Evolutionary conservation across 1,140 invertebrate species (phyloP), one percentile per base, ranked within the genome.

Genomic region (Drosophila guanche): DNA sequence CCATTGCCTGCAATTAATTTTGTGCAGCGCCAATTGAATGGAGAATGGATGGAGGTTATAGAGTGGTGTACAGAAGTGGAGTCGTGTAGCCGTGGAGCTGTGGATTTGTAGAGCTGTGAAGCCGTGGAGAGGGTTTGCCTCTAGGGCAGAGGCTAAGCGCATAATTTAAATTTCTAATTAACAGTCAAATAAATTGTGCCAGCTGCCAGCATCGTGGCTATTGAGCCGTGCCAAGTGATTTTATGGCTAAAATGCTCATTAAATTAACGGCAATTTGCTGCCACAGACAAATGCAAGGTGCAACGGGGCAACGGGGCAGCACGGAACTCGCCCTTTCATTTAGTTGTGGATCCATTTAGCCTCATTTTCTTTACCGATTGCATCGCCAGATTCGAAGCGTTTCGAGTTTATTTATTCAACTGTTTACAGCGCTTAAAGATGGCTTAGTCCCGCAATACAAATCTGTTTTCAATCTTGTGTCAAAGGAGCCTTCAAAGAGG

Each of bases 141-240:
- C 16, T 29, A 41, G 62, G 68, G 58, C 56, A 86, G 74, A 76
- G 81, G 73, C 81, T 77, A 77, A 85, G 81, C 77, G 77, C 81
- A 85, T 85, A 85, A 80, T 86, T 85, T 85, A 85, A 85, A 85
- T 77, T 85, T 86, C 76, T 86, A 85, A 85, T 85, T 85, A 85
- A 85, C 81, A 85, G 81, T 85, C 81, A 85, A 85, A 85, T 85
- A 85, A 85, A 85, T 85, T 86, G 80, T 79, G 66, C 80, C 71
- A 75, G 76, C 80, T 85, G 80, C 55, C 76, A 76, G 48, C 53
- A 63, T 43, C 48, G 73, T 58, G 59, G 81, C 81, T 77, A 85
- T 85, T 77, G 72, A 85, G 73, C 76, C 72, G 42, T 46, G 72
- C 61, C 71, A 85, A 85, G 58, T 79, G 80, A 84, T 84, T 84